phyloP scores from a whole-genome alignment of 2,113 vertebrate species.

The Struthidea cinerea region DNA sequence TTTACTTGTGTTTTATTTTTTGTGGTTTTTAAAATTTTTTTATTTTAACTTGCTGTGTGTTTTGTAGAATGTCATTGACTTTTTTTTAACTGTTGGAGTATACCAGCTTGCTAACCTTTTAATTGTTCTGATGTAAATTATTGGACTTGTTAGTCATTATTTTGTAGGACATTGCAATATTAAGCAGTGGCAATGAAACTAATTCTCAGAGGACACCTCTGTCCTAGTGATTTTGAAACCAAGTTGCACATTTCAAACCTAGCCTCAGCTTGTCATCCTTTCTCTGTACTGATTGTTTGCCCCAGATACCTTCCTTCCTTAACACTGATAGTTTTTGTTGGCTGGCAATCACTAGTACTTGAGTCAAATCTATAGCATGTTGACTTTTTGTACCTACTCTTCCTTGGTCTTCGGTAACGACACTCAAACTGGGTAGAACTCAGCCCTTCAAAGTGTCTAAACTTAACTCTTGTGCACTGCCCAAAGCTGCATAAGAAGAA shows the following conservation, averaged over 20 bases:
- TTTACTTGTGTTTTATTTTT: background rate
- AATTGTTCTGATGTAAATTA: conserved; percentile 29
- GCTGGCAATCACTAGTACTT: background rate
- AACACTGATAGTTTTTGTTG: background rate
- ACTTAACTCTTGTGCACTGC: background rate
- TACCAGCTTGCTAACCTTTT: background rate
- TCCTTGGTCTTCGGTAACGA: background rate
- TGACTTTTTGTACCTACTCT: background rate
- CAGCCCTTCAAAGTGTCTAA: background rate
- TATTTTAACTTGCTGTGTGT: conserved; percentile 17
- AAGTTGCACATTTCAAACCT: conserved; percentile 43
- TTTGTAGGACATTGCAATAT: conserved; percentile 44
- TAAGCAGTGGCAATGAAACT: background rate
- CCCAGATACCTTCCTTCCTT: background rate
- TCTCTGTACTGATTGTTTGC: background rate
- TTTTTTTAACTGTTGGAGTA: background rate
- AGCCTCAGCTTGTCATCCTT: background rate
- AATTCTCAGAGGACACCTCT: background rate
- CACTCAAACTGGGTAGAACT: background rate
- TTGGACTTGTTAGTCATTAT: background rate
- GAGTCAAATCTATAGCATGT: background rate
- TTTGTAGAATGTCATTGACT: conserved; percentile 10
- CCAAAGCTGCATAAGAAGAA: background rate
- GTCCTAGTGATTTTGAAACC: background rate
- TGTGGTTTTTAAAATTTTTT: background rate